phyloP scores from a whole-genome alignment of 2,888 invertebrate genomes.

The Acleris laterana region DNA sequence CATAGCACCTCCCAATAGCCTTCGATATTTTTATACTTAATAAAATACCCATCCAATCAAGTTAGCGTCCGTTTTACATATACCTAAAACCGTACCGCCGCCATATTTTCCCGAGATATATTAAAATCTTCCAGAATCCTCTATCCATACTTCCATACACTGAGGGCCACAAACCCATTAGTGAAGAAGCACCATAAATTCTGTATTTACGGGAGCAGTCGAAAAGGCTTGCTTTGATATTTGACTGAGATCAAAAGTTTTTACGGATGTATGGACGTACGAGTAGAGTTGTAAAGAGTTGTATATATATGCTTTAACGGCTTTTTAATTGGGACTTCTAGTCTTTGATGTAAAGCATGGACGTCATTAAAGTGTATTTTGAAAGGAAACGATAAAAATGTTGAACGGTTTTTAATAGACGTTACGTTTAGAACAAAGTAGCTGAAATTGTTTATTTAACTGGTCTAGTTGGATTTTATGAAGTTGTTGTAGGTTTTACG shows the following conservation, averaged over 20 bases:
- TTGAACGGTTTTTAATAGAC: too few relatives aligned
- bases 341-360: slow-evolving; percentile 1
- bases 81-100: too few relatives aligned
- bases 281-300: background rate
- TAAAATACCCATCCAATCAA: too few relatives aligned
- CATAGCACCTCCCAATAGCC: too few relatives aligned
- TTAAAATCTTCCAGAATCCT: background rate
- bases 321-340: background rate
- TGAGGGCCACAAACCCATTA: slow-evolving; percentile 24
- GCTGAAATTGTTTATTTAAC: too few relatives aligned
- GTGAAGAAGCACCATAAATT: slow-evolving; percentile 32
- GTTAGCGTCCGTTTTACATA: too few relatives aligned
- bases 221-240: slow-evolving; percentile 24
- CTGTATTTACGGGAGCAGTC: slow-evolving; percentile 25
- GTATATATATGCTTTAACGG: background rate
- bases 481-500: too few relatives aligned
- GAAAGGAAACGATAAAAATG: background rate
- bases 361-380: background rate
- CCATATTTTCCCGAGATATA: background rate
- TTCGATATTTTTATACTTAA: too few relatives aligned
- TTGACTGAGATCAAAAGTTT: slow-evolving; percentile 29
- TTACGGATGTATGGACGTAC: background rate
- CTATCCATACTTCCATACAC: background rate
- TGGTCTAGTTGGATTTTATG: too few relatives aligned
- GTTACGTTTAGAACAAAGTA: too few relatives aligned